Conservation (phyloP, 2,113 vertebrate species). For the Coreoperca whiteheadi region DNA sequence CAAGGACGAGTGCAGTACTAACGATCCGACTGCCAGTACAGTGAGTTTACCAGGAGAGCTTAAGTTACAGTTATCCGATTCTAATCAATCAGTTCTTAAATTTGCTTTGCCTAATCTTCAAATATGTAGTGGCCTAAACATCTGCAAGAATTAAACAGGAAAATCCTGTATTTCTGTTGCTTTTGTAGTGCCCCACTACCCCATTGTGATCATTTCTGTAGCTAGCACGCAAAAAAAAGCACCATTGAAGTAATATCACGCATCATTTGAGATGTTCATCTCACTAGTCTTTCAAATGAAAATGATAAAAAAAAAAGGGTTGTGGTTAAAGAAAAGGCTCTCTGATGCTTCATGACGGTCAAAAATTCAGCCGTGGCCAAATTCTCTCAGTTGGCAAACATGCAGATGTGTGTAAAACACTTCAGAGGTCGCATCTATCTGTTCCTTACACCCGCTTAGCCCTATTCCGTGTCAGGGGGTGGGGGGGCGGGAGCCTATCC, state of each 20-base stretch:
- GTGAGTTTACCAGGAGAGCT: neutral
- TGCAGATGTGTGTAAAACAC: neutral
- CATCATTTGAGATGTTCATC: neutral
- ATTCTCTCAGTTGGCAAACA: neutral
- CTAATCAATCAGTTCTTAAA: neutral
- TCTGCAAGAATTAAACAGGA: neutral
- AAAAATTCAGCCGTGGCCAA: neutral
- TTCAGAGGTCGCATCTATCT: neutral
- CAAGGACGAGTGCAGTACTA: conserved; percentile 14
- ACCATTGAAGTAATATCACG: neutral
- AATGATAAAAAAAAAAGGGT: neutral
- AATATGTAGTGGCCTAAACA: neutral
- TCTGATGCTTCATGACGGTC: neutral
- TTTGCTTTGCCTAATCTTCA: neutral
- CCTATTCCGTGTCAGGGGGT: neutral
- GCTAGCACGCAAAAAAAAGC: conserved; percentile 8
- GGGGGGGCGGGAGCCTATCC: neutral
- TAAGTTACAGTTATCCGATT: neutral
- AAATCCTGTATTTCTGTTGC: neutral
- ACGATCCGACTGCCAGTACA: neutral
- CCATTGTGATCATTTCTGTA: neutral
- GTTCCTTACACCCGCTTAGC: neutral
- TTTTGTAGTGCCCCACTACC: neutral
- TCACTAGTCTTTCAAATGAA: neutral
- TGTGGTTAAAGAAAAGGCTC: neutral